Base-by-base conservation (phyloP, 1,140 invertebrate species). In the Drosophila orosa region DNA sequence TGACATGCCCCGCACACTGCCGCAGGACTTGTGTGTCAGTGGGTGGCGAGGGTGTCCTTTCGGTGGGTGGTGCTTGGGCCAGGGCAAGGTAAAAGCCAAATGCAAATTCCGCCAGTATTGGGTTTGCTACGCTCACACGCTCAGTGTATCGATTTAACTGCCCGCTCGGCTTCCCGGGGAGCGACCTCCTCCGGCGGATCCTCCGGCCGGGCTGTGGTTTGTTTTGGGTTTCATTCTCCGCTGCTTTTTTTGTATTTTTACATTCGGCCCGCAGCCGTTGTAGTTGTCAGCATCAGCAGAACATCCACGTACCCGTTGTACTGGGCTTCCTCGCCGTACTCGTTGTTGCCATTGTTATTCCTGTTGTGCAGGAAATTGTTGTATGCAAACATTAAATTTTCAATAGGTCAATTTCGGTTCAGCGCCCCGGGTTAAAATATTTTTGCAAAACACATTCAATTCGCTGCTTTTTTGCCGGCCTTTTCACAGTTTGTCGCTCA, bases 301-400 rank as follows among this genome's bases (percentile, higher is more conserved):
- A 57, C 44, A 48, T 63, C 39, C 68, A 72, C 65, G 68, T 76
- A 50, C 37, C 40, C 52, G 44, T 22, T 25, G 42, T 24, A 22
- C 39, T 47, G 59, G 42, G 29, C 17, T 52, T 52, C 19, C 48
- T 50, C 35, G 10, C 31, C 19, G 50, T 22, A 10, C 19, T 24
- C 39, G 52, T 42, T 66, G 74, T 76, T 61, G 55, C 13, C 48
- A 42, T 77, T 61, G 40, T 57, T 61, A 42, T 69, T 77, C 58
- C 57, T 73, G 48, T 63, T 68, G 40, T 50, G 79, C 80, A 80
- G 65, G 76, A 83, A 87, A 87, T 86, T 82, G 75, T 87, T 87
- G 83, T 74, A 76, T 79, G 79, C 83, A 83, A 86, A 86, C 83
- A 86, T 87, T 82, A 83, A 76, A 86, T 80, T 86, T 79, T 87